These are phyloP conservation scores for Microtus oregoni DNA, from an alignment of 2,113 vertebrate genomes.

Conservation along the genomic window DNA sequence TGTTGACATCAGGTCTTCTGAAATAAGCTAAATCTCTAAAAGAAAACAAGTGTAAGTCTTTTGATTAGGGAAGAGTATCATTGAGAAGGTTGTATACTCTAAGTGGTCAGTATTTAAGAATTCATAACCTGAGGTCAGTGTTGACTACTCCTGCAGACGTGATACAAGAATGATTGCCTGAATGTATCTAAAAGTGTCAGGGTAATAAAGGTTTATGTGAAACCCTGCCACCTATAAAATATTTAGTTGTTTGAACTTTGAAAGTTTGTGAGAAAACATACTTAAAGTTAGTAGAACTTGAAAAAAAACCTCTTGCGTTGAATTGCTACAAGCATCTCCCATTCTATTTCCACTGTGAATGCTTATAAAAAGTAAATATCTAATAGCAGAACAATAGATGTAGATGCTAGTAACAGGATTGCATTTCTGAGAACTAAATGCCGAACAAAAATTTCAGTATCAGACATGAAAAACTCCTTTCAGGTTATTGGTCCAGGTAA, in stretches of 20 bases:
- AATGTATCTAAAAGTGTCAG: neutral
- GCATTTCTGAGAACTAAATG: neutral
- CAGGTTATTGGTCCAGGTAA: neutral
- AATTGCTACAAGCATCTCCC: neutral
- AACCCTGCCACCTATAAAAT: neutral
- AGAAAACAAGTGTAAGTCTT: neutral
- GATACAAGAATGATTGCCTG: neutral
- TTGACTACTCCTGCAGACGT: neutral
- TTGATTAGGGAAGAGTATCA: neutral
- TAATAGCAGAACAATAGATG: neutral
- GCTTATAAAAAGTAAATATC: conserved; percentile 11
- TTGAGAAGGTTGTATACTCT: neutral
- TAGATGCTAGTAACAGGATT: neutral
- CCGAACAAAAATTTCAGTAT: neutral
- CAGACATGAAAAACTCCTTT: neutral
- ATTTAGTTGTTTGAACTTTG: neutral
- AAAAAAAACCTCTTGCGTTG: neutral
- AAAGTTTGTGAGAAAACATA: neutral
- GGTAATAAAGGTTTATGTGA: neutral
- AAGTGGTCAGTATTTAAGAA: neutral
- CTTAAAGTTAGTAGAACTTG: neutral
- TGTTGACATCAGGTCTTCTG: neutral
- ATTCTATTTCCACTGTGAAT: neutral
- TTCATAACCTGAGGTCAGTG: neutral
- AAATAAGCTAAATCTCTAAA: neutral